Percentiles rank a stretch among this genome's conserved stretches.
Conservation (phyloP, 2,797 vertebrate genomes). For the Tinamus major region DNA sequence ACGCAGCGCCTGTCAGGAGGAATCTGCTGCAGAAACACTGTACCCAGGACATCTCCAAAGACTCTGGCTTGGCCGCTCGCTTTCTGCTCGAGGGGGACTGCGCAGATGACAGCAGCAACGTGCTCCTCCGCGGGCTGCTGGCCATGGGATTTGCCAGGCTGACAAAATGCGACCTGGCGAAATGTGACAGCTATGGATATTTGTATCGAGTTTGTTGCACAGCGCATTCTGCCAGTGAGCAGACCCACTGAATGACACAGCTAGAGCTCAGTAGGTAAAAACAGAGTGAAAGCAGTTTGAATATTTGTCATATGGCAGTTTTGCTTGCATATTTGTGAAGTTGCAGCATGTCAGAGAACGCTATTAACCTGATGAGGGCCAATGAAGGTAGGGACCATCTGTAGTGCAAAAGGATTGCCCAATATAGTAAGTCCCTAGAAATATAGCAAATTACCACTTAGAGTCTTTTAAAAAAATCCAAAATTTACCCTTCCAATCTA, state of each 20-base stretch:
- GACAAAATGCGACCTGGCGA: not conserved
- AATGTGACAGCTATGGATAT: not conserved
- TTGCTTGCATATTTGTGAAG: not conserved
- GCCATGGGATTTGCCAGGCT: not conserved
- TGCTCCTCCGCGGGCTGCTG: not conserved
- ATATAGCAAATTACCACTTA: not conserved
- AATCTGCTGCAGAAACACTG: not conserved
- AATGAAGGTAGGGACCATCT: not conserved
- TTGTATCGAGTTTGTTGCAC: not conserved
- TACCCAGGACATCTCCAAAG: fast-evolving
- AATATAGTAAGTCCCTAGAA: not conserved
- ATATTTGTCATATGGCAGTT: not conserved
- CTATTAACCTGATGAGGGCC: not conserved
- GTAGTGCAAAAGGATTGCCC: not conserved
- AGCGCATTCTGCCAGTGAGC: not conserved
- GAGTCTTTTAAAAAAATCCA: not conserved
- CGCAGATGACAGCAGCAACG: not conserved
- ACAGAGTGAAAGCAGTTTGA: not conserved
- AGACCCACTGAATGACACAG: not conserved
- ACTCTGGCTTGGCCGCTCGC: fast-evolving
- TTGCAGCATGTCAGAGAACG: not conserved
- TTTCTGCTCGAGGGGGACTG: not conserved
- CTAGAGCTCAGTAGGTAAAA: not conserved
- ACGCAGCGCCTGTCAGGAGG: not conserved
- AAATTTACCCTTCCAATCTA: not conserved